Percentiles rank a stretch among this genome's conserved stretches.
These are phyloP conservation scores for Echeneis naucrates DNA, from an alignment of 2,797 vertebrate genomes.

Conservation along the genomic window DNA sequence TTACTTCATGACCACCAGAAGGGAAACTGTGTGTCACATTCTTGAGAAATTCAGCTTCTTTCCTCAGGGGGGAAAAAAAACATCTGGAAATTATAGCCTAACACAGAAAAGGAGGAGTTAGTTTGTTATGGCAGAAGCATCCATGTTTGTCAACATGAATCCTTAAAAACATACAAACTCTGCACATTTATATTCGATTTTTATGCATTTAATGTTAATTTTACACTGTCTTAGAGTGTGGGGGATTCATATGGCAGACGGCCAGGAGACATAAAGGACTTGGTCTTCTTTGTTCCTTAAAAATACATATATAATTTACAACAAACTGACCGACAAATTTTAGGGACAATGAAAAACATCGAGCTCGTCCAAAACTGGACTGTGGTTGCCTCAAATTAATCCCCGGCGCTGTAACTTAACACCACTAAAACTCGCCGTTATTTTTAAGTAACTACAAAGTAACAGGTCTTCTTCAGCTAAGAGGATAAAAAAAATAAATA, in stretches of 20 bases:
- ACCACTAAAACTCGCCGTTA: not conserved
- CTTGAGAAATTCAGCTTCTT: not conserved
- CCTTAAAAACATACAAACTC: not conserved
- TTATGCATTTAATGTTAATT: not conserved
- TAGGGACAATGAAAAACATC: not conserved
- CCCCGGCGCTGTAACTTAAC: constrained; percentile 9
- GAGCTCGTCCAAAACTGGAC: not conserved
- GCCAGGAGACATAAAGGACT: too few species aligned
- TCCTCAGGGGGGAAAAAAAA: not conserved
- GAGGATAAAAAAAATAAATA: too few species aligned
- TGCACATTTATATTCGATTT: not conserved
- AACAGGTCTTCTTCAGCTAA: not conserved
- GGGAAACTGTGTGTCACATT: not conserved
- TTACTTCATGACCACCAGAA: not conserved
- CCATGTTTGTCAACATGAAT: not conserved
- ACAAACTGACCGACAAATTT: not conserved
- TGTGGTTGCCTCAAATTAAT: constrained; percentile 5
- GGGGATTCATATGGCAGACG: not conserved
- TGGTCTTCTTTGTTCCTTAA: too few species aligned
- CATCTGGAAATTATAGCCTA: too few species aligned
- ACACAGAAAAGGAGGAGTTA: not conserved
- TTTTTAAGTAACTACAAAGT: not conserved
- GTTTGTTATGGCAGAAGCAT: not conserved
- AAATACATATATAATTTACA: not conserved
- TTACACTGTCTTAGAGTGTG: too few species aligned